These are phyloP conservation scores for Lytechinus variegatus DNA, from an alignment of 35 echinoderm and acorn worm genomes.

Conservation along the genomic window DNA sequence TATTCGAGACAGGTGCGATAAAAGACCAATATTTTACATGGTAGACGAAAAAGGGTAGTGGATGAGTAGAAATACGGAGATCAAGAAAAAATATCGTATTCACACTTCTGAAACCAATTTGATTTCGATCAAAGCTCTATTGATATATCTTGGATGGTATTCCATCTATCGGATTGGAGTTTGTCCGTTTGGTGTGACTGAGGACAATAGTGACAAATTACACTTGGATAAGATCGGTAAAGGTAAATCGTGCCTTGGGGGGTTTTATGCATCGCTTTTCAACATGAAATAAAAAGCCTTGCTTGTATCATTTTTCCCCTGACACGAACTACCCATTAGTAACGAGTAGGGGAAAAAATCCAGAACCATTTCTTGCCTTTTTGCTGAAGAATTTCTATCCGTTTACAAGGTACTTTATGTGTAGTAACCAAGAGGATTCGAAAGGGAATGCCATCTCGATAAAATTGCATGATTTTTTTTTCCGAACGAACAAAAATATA, in stretches of 20 bases:
- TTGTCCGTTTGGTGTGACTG: too few relatives aligned
- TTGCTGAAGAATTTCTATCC: not conserved
- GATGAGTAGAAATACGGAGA: too few relatives aligned
- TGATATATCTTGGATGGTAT: too few relatives aligned
- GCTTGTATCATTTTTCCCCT: not conserved
- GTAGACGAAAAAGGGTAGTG: not conserved
- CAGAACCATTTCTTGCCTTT: not conserved
- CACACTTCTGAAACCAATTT: too few relatives aligned
- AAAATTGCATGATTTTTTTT: not conserved
- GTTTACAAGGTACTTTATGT: not conserved
- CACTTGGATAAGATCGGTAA: not conserved
- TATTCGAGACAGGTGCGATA: not conserved
- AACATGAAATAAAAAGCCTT: not conserved
- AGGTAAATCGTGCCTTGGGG: not conserved
- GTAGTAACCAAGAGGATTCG: not conserved
- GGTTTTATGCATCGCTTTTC: not conserved
- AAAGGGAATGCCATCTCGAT: not conserved
- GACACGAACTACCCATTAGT: slow-evolving; percentile 1
- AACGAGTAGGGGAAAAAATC: not conserved
- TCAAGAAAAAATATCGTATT: too few relatives aligned
- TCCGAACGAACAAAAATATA: too few relatives aligned
- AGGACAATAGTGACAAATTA: too few relatives aligned
- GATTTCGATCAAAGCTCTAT: too few relatives aligned
- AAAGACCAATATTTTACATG: not conserved
- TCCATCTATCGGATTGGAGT: too few relatives aligned